Evolutionary conservation across 30 jellyfish, hydroid and myxozoan genomes (phyloP).

Genomic region (Mastigias papua): DNA sequence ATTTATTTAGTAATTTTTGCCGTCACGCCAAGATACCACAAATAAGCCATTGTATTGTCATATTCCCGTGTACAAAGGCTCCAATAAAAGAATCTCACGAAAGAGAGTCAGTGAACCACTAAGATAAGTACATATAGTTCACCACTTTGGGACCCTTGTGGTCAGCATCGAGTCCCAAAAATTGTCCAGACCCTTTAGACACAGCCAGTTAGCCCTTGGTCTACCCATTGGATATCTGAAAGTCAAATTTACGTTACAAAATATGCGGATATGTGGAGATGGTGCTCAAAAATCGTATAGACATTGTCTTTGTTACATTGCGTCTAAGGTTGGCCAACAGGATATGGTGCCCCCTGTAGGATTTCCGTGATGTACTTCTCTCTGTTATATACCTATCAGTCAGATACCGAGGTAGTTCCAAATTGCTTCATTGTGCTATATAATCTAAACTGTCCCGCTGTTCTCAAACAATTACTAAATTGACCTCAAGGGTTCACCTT

Average conservation of each 20-base stretch:
- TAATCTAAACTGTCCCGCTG: conserved; percentile 52
- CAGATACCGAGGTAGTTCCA: neutral
- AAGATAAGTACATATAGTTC: too few species aligned
- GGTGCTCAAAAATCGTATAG: neutral
- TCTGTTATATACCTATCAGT: neutral
- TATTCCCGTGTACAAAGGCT: too few species aligned
- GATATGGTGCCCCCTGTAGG: conserved; percentile 15
- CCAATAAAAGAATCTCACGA: too few species aligned
- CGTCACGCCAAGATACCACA: too few species aligned
- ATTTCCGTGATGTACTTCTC: conserved; percentile 26
- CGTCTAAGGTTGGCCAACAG: neutral
- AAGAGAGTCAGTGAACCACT: too few species aligned
- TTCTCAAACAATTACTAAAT: conserved; percentile 15
- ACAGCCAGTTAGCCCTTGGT: too few species aligned
- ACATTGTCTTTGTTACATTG: neutral
- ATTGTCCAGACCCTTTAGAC: too few species aligned
- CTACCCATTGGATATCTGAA: too few species aligned
- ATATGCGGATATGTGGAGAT: neutral
- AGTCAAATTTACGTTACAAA: neutral
- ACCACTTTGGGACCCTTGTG: too few species aligned
- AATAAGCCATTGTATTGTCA: too few species aligned
- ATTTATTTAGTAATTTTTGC: too few species aligned
- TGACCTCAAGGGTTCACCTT: conserved; percentile 28
- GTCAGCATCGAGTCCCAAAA: too few species aligned
- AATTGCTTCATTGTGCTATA: neutral